Base-by-base conservation (phyloP, 2,888 invertebrate species). In the Rotaria socialis region DNA sequence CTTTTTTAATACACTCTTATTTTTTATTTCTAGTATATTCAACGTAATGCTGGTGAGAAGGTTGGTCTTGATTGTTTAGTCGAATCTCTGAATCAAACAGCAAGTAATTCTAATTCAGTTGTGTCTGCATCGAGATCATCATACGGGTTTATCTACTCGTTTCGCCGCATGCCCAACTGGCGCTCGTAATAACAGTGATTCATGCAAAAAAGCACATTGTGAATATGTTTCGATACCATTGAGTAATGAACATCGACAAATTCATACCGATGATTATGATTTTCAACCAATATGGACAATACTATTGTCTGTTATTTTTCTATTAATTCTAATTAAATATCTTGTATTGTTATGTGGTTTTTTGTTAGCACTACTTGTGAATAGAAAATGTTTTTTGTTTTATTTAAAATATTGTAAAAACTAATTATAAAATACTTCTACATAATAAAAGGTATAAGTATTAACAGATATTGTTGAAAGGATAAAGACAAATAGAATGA, bases 131-230 rank as follows among this genome's bases (percentile, higher is more conserved):
- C 67, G 67, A 27, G 67, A 67, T 67, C 35, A 67, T 27, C 5
- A 16, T 27, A 67, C 35, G 2, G 67, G 67, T 14, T 67, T 67
- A 67, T 35, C 67, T 35, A 67, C 16, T 41, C 67, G 35, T 35
- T 67, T 67, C 14, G 24, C 35, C 35, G 4, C 35, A 19, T 67
- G 67, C 35, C 67, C 67, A 19, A 1, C 35, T n/a, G 67, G 67
- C 35, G 67, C 67, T 67, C 67, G 67, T 35, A 67, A 67, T 67
- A 35, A 6, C 35, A 67, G 67, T 67, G 67, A 67, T 67, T 67
- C 67, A 67, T 67, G 67, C 35, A 41, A 16, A 35, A 67, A 67
- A 35, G 67, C 67, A 19, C 67, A 35, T n/a, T 67, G 67, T 67
- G 67, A 67, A 67, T 67, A 67, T 67, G 67, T 67, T 19, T 67